Evolutionary conservation across 1,140 invertebrate genomes (phyloP).

Genomic region (Bombus balteatus): DNA sequence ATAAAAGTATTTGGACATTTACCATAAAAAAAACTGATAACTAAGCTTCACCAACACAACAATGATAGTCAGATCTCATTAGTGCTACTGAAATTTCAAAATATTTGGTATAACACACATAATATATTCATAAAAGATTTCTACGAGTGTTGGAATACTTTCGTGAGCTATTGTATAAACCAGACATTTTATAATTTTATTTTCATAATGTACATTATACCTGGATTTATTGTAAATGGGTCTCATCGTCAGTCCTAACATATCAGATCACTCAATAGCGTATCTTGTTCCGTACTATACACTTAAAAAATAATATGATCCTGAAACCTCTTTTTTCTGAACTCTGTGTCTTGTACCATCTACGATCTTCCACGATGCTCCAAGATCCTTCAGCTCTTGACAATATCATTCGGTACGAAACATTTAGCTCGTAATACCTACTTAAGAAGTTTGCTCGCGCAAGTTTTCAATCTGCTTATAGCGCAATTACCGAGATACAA

Average conservation of each 20-base stretch:
- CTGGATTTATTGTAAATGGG: not conserved
- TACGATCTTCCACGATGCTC: not conserved
- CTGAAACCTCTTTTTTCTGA: not conserved
- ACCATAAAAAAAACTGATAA: no score
- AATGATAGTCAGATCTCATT: not conserved
- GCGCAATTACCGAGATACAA: slow-evolving; percentile 11
- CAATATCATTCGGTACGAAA: not conserved
- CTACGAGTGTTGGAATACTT: no score
- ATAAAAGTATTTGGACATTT: no score
- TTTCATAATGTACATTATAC: not conserved
- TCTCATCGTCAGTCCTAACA: no score
- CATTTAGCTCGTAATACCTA: not conserved
- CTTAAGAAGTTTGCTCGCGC: not conserved
- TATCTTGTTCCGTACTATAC: no score
- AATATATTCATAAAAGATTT: not conserved
- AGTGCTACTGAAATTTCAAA: not conserved
- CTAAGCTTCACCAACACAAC: not conserved
- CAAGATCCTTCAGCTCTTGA: not conserved
- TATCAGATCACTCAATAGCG: no score
- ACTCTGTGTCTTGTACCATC: not conserved
- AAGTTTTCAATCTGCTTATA: slow-evolving; percentile 36
- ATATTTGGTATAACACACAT: not conserved
- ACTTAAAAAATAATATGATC: not conserved
- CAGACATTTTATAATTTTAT: no score
- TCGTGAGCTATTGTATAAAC: no score